These are phyloP conservation scores for Lacerta bilineata DNA, from an alignment of 2,797 vertebrate species.

Conservation along the genomic window DNA sequence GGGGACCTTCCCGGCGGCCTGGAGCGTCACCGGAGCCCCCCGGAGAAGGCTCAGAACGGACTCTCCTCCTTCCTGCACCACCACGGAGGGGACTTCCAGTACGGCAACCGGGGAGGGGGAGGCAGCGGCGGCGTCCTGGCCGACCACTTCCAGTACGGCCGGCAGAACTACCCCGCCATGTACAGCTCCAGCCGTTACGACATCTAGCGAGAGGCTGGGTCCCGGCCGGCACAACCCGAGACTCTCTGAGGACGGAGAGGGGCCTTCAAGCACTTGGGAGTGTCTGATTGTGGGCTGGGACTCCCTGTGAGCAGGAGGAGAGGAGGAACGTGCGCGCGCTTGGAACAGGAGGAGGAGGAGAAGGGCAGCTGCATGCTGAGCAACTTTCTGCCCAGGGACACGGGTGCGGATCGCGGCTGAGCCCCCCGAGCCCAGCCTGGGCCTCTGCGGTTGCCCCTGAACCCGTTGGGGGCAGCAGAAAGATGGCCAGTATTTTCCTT, in stretches of 20 bases:
- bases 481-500: constrained; percentile 63
- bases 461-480: constrained; percentile 42
- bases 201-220: constrained; percentile 77
- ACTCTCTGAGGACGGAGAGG: no score
- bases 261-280: no score
- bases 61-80: constrained; percentile 82
- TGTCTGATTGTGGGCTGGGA: no score
- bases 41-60: constrained; percentile 89
- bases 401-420: background rate
- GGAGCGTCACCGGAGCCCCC: constrained; percentile 74
- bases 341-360: constrained; percentile 23
- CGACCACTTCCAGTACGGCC: constrained; percentile 93
- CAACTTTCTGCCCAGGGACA: constrained; percentile 15
- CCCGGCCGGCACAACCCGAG: background rate
- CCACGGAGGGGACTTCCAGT: constrained; percentile 82
- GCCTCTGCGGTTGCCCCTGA: constrained; percentile 47
- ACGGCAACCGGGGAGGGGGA: constrained; percentile 79
- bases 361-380: constrained; percentile 2
- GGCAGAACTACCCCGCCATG: constrained; percentile 85
- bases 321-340: background rate
- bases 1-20: constrained; percentile 84
- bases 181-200: constrained; percentile 89
- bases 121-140: constrained; percentile 81
- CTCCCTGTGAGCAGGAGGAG: background rate
- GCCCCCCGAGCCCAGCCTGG: background rate